Percentiles rank a stretch among this genome's conserved stretches.
These are phyloP conservation scores for Kryptolebias marmoratus DNA, from an alignment of 2,113 vertebrate genomes.

Conservation along the genomic window DNA sequence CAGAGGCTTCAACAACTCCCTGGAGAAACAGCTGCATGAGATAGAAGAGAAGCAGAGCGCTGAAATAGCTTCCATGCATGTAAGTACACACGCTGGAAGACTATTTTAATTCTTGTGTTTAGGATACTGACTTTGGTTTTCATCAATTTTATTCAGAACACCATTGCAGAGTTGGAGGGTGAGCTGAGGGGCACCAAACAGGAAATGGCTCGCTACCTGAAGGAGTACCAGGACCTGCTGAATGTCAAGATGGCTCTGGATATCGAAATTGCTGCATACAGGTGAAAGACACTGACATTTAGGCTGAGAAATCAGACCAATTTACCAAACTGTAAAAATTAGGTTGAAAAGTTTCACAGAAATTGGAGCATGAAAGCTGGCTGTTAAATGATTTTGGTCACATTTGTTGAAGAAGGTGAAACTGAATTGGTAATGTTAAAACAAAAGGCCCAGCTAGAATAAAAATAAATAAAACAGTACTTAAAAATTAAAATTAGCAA, in stretches of 20 bases:
- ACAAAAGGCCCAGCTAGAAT: no score
- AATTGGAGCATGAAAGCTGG: no score
- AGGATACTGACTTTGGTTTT: background rate
- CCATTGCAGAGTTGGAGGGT: slow-evolving; percentile 76
- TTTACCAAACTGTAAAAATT: background rate
- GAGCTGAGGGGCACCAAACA: slow-evolving; percentile 81
- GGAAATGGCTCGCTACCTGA: slow-evolving; percentile 75
- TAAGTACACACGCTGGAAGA: slow-evolving; percentile 28
- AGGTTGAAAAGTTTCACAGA: no score
- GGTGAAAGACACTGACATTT: slow-evolving; percentile 52
- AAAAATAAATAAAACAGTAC: no score
- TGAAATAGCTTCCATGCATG: slow-evolving; percentile 78
- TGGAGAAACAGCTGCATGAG: slow-evolving; percentile 80
- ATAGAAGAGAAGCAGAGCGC: slow-evolving; percentile 79
- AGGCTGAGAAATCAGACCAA: background rate
- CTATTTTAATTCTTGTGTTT: background rate
- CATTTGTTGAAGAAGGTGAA: no score
- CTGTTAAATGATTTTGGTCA: no score
- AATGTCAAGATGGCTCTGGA: slow-evolving; percentile 86
- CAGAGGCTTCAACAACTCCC: slow-evolving; percentile 72
- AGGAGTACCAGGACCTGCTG: slow-evolving; percentile 74
- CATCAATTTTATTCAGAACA: slow-evolving; percentile 57
- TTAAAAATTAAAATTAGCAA: no score
- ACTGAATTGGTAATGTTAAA: no score
- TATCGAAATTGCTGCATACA: slow-evolving; percentile 85